These are phyloP conservation scores for Xestia xanthographa DNA, from an alignment of 2,888 invertebrate species.

Conservation along the genomic window DNA sequence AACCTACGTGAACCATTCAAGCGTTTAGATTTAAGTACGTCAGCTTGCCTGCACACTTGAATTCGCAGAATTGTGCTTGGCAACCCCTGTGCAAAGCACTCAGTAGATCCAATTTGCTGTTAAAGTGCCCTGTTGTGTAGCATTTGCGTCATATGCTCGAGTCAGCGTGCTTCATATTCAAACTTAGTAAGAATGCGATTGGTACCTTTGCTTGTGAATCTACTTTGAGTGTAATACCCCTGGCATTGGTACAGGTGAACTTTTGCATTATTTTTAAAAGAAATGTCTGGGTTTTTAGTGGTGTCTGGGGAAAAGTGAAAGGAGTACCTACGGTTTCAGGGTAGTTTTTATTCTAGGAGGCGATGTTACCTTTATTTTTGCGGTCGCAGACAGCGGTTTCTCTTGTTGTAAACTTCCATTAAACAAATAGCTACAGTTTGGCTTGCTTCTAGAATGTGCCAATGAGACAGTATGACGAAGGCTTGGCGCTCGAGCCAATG, in stretches of 20 bases:
- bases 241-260: conserved; percentile 12
- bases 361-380: background rate
- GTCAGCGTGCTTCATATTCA: conserved; percentile 47
- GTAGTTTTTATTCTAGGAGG: conserved; percentile 10
- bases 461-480: conserved; percentile 28
- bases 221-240: conserved; percentile 18
- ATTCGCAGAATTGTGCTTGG: conserved; percentile 49
- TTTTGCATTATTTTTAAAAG: conserved; percentile 8
- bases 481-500: conserved; percentile 35
- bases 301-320: conserved; percentile 15
- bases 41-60: conserved; percentile 40
- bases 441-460: conserved; percentile 26
- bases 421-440: conserved; percentile 16
- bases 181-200: conserved; percentile 47
- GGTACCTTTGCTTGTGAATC: conserved; percentile 7
- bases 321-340: conserved; percentile 4
- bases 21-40: conserved; percentile 56
- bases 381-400: background rate
- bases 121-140: conserved; percentile 62
- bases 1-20: conserved; percentile 36
- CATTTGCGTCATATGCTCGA: conserved; percentile 61
- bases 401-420: background rate
- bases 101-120: conserved; percentile 66
- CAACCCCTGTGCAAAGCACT: conserved; percentile 55
- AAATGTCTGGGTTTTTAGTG: background rate